These are phyloP conservation scores for Taxidea taxus DNA, from an alignment of 2,113 vertebrate genomes.

Conservation along the genomic window DNA sequence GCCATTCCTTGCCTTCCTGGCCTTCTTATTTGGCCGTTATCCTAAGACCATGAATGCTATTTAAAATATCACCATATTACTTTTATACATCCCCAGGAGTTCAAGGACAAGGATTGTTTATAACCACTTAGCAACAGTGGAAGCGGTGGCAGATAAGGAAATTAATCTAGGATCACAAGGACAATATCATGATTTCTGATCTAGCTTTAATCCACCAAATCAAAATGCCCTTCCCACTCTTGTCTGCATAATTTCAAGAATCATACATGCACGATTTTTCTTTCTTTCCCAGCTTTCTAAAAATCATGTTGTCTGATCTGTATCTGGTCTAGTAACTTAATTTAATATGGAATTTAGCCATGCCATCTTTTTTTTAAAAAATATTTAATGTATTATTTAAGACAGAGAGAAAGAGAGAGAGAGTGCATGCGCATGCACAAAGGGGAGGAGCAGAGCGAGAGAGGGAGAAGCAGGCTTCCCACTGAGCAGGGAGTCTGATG, in stretches of 20 bases:
- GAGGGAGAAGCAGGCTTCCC: background rate
- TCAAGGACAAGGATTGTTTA: background rate
- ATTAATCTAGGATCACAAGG: background rate
- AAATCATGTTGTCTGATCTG: background rate
- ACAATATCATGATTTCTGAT: background rate
- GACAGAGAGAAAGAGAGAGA: background rate
- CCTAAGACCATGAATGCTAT: background rate
- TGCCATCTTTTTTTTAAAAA: background rate
- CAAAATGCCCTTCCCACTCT: background rate
- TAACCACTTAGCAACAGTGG: background rate
- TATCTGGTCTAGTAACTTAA: background rate
- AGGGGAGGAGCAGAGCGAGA: background rate
- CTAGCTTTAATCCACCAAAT: background rate
- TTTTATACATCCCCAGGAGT: background rate
- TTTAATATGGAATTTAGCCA: background rate
- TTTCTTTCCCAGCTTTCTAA: background rate
- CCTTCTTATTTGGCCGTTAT: background rate
- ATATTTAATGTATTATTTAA: background rate
- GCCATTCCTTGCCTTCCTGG: background rate
- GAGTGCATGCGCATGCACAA: accelerated
- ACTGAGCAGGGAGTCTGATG: background rate
- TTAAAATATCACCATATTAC: background rate
- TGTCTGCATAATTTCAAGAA: background rate
- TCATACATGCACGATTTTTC: background rate
- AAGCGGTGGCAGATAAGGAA: background rate